Conservation (phyloP, 2,888 invertebrate species). For the Rhagium mordax region DNA sequence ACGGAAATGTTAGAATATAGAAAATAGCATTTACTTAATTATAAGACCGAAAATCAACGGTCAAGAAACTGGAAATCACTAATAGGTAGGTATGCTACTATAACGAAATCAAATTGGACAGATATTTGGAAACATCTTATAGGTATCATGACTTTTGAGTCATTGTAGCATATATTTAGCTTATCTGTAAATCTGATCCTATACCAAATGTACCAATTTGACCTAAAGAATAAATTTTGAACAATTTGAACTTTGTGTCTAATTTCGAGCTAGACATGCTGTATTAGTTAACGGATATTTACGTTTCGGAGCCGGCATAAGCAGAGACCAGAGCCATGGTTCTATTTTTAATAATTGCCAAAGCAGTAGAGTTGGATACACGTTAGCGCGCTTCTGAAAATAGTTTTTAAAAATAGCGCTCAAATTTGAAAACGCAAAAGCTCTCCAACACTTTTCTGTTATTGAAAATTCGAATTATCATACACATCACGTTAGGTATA, state of each 20-base stretch:
- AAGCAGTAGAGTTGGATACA: conserved; percentile 23
- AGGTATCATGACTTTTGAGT: too few species aligned
- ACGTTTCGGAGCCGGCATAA: background rate
- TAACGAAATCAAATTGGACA: too few species aligned
- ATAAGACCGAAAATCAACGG: too few species aligned
- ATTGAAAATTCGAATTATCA: background rate
- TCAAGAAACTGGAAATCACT: too few species aligned
- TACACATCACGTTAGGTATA: background rate
- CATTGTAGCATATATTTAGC: too few species aligned
- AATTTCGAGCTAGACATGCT: background rate
- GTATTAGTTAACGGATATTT: conserved; percentile 20
- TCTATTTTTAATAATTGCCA: conserved; percentile 36
- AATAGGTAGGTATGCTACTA: too few species aligned
- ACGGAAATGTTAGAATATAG: too few species aligned
- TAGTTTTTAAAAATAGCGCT: conserved; percentile 40
- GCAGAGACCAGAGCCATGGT: conserved; percentile 4
- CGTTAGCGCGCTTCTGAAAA: conserved; percentile 25
- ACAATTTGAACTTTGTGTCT: background rate
- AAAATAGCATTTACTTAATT: too few species aligned
- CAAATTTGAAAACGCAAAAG: conserved; percentile 30
- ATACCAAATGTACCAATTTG: too few species aligned
- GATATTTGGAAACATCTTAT: too few species aligned
- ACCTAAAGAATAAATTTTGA: background rate
- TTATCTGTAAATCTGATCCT: too few species aligned
- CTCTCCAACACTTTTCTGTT: background rate